Evolutionary conservation across 1,140 invertebrate species (phyloP), one percentile per base, ranked within the genome.

Genomic region (Acromyrmex charruanus): DNA sequence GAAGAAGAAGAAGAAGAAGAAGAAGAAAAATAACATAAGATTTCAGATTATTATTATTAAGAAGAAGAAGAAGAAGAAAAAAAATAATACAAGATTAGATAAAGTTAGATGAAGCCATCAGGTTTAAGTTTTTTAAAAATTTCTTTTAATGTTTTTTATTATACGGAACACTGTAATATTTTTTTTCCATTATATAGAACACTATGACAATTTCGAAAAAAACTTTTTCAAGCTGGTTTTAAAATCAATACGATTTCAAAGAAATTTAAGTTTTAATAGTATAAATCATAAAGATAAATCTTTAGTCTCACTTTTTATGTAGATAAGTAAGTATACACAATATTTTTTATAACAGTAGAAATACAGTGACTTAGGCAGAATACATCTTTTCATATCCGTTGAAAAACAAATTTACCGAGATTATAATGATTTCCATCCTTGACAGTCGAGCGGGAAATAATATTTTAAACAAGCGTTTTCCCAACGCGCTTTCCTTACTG

Each of bases 381-480:
- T 25, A 66, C 0, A 69, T 69, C 66, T 79, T 79, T 21, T 0
- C n/a, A 39, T 25, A 55, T 28, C 25, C 10, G 1, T 18, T 16
- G 1, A 18, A 28, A 39, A 68, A 2, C 21, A 2, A 77, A 28
- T 25, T 28, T 12, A 3, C 9, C n/a, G 16, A 35, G 44, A 55
- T 68, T 68, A 51, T 80, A 69, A 80, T 9, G 49, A 16, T 69
- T 18, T 16, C 18, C 51, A 49, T 25, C 51, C 7, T 31, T 21
- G 7, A 65, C 35, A 25, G n/a, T 63, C 7, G 63, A 39, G 77
- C 49, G 39, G n/a, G 4, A 75, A 84, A 44, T 61, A 61, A 74
- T 51, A 16, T 84, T 61, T 51, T 18, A 61, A 6, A 18, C 6
- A 7, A 10, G 25, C 53, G 21, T 39, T 55, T 72, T 82, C 28